These are phyloP conservation scores for Scomber scombrus DNA, from an alignment of 2,113 vertebrate species.

Conservation along the genomic window DNA sequence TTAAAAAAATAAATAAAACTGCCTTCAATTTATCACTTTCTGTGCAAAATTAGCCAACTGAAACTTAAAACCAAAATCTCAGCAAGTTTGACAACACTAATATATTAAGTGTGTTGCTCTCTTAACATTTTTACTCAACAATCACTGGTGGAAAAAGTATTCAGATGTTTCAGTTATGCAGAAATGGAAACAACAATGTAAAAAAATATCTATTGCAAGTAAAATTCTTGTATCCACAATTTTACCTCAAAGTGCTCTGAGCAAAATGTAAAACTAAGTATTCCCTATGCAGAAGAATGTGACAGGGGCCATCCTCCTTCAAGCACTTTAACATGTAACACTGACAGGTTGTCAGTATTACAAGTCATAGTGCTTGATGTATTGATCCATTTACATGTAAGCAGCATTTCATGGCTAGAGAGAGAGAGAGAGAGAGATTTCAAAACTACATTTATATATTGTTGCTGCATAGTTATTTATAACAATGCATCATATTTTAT, in stretches of 20 bases:
- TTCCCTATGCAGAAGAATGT: neutral
- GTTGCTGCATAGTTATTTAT: no score
- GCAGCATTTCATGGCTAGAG: neutral
- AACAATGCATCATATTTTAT: neutral
- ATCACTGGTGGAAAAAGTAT: neutral
- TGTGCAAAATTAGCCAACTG: neutral
- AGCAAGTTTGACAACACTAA: neutral
- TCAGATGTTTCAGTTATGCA: neutral
- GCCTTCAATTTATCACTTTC: neutral
- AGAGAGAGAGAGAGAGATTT: no score
- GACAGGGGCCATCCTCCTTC: no score
- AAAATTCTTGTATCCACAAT: neutral
- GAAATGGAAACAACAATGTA: neutral
- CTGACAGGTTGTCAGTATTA: neutral
- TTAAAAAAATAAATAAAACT: conserved; percentile 12
- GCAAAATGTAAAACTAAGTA: neutral
- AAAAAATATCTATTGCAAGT: neutral
- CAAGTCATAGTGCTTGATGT: neutral
- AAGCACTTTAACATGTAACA: no score
- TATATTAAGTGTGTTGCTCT: neutral
- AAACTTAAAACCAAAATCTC: neutral
- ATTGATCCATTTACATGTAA: neutral
- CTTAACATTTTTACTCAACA: neutral
- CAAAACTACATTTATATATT: neutral
- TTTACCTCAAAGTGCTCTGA: no score